Evolutionary conservation across 2,113 vertebrate species (phyloP).

Genomic region (Hucho hucho): DNA sequence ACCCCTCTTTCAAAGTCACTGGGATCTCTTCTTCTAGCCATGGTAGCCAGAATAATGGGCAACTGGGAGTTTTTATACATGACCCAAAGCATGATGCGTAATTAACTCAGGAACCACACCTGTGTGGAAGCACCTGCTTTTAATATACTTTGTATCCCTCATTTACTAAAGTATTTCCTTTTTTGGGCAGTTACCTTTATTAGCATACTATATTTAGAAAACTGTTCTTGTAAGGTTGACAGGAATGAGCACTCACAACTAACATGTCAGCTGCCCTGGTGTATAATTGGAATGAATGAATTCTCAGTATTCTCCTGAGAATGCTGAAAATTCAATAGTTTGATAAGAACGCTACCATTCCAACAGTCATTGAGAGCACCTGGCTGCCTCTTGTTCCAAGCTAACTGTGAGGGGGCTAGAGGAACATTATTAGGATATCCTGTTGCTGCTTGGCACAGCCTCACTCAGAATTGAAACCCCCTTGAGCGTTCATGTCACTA

Average conservation of each 20-base stretch:
- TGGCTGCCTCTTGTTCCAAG: not conserved
- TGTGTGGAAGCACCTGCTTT: too few species aligned
- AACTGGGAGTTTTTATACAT: too few species aligned
- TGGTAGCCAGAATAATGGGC: too few species aligned
- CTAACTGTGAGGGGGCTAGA: not conserved
- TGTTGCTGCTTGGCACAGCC: constrained; percentile 16
- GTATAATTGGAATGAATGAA: not conserved
- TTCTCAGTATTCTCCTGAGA: not conserved
- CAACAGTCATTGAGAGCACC: not conserved
- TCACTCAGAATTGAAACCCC: not conserved
- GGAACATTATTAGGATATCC: constrained; percentile 37
- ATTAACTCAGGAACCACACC: too few species aligned
- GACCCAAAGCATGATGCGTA: too few species aligned
- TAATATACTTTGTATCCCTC: too few species aligned
- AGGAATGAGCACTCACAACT: not conserved
- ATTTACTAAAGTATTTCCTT: too few species aligned
- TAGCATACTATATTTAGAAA: too few species aligned
- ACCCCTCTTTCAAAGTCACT: too few species aligned
- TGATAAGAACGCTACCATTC: not conserved
- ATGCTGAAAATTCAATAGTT: too few species aligned
- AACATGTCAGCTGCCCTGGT: not conserved
- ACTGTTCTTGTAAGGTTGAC: constrained; percentile 2
- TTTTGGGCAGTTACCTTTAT: too few species aligned
- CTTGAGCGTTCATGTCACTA: constrained; percentile 37
- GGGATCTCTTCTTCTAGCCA: too few species aligned